Evolutionary conservation across 2,797 vertebrate species (phyloP).

Genomic region (Ispidina lecontei): DNA sequence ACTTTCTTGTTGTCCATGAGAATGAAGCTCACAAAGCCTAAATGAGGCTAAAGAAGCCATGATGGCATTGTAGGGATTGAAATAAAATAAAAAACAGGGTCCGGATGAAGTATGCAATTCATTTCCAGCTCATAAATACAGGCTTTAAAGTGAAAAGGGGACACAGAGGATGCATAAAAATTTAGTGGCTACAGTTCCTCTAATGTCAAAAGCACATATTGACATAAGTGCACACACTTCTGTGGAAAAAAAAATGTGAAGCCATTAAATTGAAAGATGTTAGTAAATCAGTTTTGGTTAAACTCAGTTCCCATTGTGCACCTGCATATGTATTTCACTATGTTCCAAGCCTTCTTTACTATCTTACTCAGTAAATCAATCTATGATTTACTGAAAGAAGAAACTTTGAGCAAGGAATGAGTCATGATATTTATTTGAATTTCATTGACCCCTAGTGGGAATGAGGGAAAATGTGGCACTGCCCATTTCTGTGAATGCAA

Average conservation of each 20-base stretch:
- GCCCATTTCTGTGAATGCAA: background rate
- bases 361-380: conserved; percentile 36
- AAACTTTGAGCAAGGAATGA: conserved; percentile 5
- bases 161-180: conserved; percentile 49
- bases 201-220: conserved; percentile 41
- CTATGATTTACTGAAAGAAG: conserved; percentile 6
- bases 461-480: conserved; percentile 39
- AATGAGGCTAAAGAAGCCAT: background rate
- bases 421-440: conserved; percentile 48
- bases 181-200: background rate
- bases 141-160: conserved; percentile 40
- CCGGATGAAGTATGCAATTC: background rate
- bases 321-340: background rate
- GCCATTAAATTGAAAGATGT: conserved; percentile 1
- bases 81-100: background rate
- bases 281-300: conserved; percentile 23
- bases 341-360: background rate
- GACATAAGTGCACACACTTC: background rate
- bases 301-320: background rate
- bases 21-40: background rate
- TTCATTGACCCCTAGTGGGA: conserved; percentile 52
- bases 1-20: background rate
- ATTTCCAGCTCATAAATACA: conserved; percentile 58
- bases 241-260: background rate
- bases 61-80: background rate